Evolutionary conservation across 2,797 vertebrate genomes (phyloP), one percentile per base, ranked within the genome.

Genomic region (Distichodus sexfasciatus): DNA sequence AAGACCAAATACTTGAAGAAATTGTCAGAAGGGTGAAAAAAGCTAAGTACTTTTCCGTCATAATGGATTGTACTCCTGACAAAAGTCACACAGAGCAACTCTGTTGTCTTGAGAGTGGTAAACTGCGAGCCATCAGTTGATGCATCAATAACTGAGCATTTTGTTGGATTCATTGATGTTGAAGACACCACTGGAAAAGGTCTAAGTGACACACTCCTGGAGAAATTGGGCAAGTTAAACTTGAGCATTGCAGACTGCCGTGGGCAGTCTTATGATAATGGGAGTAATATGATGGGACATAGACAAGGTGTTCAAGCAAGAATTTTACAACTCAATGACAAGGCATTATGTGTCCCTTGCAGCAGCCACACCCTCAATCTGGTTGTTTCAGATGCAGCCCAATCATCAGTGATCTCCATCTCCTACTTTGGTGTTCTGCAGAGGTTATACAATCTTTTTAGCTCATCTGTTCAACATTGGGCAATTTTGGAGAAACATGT

Each of bases 281-380:
- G 70, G 1, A 78, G 68, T 43, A 76, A 76, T 21, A 78, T 75
- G 47, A 76, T 73, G 47, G 58, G 67, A 26, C 44, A 48, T 2
- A 67, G 51, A 60, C 59, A 78, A 19, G 54, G 59, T 6, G 59
- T 79, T 60, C 74, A 71, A 24, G 67, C 26, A 44, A 74, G 60
- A 72, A 19, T 79, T 9, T 41, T 76, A 26, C 5, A 76, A 12
- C 0, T 66, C 9, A 77, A 74, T 14, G n/a, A 55, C 1, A 77
- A 69, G 21, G 68, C 43, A 57, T 2, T 66, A 19, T 74, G 48
- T 38, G 26, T 71, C 14, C 70, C 71, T 33, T 79, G 68, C 67
- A 65, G 65, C 28, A 67, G 66, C 69, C 76, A 69, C 38, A 78
- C 67, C 9, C 60, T 80, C n/a, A 78, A 75, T 33, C 53, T 82